Conservation (phyloP, 2,888 invertebrate species). For the Keiferia lycopersicella region DNA sequence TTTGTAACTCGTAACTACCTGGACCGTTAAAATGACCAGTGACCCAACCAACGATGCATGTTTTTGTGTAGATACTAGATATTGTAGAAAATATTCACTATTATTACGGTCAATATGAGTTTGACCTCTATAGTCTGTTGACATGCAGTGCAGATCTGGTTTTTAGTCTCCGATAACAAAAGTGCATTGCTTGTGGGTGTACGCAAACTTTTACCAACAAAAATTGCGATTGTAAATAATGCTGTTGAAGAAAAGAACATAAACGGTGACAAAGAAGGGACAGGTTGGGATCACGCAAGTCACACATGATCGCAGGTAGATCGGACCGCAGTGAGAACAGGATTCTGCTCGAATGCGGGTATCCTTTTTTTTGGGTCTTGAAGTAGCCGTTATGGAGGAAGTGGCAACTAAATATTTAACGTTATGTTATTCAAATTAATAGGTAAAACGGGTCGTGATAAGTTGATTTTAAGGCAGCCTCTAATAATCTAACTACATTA, state of each 20-base stretch:
- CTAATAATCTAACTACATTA: no score
- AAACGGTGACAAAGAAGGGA: slow-evolving; percentile 34
- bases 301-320: slow-evolving; percentile 73
- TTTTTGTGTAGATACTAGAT: slow-evolving; percentile 38
- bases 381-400: slow-evolving; percentile 73
- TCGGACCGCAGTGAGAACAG: slow-evolving; percentile 59
- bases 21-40: slow-evolving; percentile 64
- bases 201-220: not conserved
- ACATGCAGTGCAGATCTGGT: not conserved
- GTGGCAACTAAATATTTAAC: slow-evolving; percentile 53
- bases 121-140: slow-evolving; percentile 11
- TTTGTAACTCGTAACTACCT: slow-evolving; percentile 56
- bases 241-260: slow-evolving; percentile 27
- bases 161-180: not conserved
- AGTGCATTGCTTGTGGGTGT: not conserved
- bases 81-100: slow-evolving; percentile 26
- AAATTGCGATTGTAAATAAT: slow-evolving; percentile 23
- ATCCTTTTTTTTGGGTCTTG: slow-evolving; percentile 60
- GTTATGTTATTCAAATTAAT: slow-evolving; percentile 20
- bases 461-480: not conserved
- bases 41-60: slow-evolving; percentile 33
- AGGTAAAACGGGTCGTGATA: not conserved
- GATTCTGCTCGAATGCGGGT: slow-evolving; percentile 66
- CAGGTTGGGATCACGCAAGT: slow-evolving; percentile 56
- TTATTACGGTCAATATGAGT: slow-evolving; percentile 25